Evolutionary conservation across 2,113 vertebrate species (phyloP), one percentile per base, ranked within the genome.

Genomic region (Cottus gobio): DNA sequence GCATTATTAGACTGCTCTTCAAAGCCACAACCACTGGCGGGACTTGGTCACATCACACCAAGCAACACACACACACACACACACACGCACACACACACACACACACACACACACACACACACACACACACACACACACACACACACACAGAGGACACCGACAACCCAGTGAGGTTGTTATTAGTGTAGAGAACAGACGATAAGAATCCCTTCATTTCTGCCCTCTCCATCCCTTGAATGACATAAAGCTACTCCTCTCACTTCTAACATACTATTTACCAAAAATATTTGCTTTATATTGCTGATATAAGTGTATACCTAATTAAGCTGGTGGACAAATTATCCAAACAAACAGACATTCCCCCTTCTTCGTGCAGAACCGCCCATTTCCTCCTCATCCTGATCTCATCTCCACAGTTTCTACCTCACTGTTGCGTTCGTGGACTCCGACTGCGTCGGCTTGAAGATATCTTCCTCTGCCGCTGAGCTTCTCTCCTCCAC

Each of bases 1-100:
- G 71, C 82, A 82, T 90, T 90, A 89, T 92, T 84, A 83, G 84
- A 67, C 24, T 22, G 74, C 76, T 90, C 83, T 89, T 90, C 80
- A 86, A 88, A 90, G 83, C 79, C 44, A 50, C 54, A 76, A 72
- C 75, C 70, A 71, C 36, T 22, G 46, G 65, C 78, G 69, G 48
- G 68, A 73, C 70, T 75, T 50, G 74, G 80, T 82, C 83, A 82
- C 64, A 77, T 82, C 84, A 74, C 85, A 71, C 50, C 56, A 18
- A 31, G 36, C 6, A 18, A 42, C 50, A 34, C 36, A 58, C 28
- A 30, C 56, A 52, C 48, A n/a, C 50, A n/a, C 50, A 52, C 50
- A 10, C 50, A 61, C 63, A 13, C 48, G 22, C 48, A 50, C 48
- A 52, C 48, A 52, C 22, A n/a, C 48, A n/a, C 48, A 61, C 70